Conservation (phyloP, 2,888 invertebrate species). For the Sthenelais limicola region DNA sequence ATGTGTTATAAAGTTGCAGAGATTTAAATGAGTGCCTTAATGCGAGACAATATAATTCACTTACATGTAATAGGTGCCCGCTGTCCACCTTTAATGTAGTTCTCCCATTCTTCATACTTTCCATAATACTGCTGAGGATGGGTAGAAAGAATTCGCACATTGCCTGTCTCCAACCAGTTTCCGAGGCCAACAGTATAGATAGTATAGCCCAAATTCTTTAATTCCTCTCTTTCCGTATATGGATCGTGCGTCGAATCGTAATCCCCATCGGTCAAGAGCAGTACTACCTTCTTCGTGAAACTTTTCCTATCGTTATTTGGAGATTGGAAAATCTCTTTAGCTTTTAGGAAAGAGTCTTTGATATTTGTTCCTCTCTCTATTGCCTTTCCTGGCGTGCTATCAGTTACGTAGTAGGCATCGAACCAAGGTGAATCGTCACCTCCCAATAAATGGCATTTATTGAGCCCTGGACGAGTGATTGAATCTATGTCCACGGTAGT, state of each 20-base stretch:
- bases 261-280: conserved; percentile 47
- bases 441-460: conserved; percentile 31
- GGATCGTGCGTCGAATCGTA: conserved; percentile 42
- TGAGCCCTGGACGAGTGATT: conserved; percentile 37
- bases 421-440: conserved; percentile 18
- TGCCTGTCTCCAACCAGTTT: conserved; percentile 45
- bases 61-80: conserved; percentile 13
- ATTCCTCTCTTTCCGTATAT: not conserved
- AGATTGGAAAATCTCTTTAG: conserved; percentile 38
- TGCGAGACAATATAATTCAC: no score
- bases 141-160: conserved; percentile 43
- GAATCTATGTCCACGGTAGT: conserved; percentile 45
- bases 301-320: conserved; percentile 34
- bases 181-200: conserved; percentile 45
- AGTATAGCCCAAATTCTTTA: conserved; percentile 13
- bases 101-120: conserved; percentile 12
- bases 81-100: not conserved
- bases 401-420: conserved; percentile 24
- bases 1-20: no score
- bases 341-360: conserved; percentile 37
- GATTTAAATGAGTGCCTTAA: no score
- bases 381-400: not conserved
- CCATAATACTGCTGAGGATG: conserved; percentile 36
- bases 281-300: conserved; percentile 40
- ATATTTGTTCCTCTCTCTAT: conserved; percentile 47